Evolutionary conservation across 2,113 vertebrate species (phyloP).

Genomic region (Gallinago undulata): DNA sequence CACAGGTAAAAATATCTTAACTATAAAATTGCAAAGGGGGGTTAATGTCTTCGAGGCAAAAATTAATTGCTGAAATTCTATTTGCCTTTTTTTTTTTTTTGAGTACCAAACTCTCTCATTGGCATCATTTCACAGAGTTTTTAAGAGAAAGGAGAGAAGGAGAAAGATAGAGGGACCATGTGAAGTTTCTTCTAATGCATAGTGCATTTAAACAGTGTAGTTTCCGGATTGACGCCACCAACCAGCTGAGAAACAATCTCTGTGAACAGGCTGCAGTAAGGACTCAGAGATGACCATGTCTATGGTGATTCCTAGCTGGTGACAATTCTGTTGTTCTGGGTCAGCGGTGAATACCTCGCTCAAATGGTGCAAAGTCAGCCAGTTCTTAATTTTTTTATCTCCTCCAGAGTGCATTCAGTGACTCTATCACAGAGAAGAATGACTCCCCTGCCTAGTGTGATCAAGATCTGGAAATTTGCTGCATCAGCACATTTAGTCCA

Average conservation of each 20-base stretch:
- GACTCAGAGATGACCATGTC: constrained; percentile 50
- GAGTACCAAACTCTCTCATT: neutral
- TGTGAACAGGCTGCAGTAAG: constrained; percentile 13
- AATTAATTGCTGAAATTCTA: neutral
- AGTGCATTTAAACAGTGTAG: neutral
- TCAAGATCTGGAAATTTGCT: constrained; percentile 74
- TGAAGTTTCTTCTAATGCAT: neutral
- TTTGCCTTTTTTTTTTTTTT: neutral
- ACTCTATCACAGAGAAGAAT: constrained; percentile 79
- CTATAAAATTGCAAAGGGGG: neutral
- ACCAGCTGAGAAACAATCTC: neutral
- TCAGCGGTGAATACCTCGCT: constrained; percentile 74
- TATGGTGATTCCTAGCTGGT: constrained; percentile 57
- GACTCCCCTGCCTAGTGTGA: constrained; percentile 76
- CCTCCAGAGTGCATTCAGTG: constrained; percentile 76
- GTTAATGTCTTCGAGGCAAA: neutral
- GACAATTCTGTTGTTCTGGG: constrained; percentile 72
- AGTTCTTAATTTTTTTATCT: constrained; percentile 81
- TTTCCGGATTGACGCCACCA: neutral
- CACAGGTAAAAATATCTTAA: neutral
- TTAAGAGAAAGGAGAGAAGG: neutral
- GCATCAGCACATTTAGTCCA: constrained; percentile 60
- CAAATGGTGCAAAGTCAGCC: constrained; percentile 77
- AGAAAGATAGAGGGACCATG: neutral
- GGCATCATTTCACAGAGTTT: neutral